Percentiles rank a stretch among this genome's conserved stretches.
Conservation (phyloP, 1,140 invertebrate species). For the Spodoptera litura region DNA sequence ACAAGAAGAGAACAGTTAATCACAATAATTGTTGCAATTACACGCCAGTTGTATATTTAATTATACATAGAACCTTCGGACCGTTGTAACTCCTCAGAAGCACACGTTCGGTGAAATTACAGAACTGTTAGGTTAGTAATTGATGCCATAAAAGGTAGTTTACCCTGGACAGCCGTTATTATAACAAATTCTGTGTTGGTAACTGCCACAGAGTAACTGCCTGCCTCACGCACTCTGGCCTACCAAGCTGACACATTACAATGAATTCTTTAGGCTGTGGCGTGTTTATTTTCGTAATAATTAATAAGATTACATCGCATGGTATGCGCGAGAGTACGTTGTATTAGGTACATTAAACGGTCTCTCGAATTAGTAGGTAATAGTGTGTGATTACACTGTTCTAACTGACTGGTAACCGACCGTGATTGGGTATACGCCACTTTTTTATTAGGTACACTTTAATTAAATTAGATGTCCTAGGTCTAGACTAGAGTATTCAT, state of each 20-base stretch:
- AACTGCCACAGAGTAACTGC: conserved; percentile 46
- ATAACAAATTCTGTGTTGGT: conserved; percentile 64
- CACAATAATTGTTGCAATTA: conserved; percentile 42
- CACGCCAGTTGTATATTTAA: conserved; percentile 42
- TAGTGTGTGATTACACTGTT: conserved; percentile 22
- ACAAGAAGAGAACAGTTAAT: conserved; percentile 9
- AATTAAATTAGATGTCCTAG: background rate
- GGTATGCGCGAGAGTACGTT: conserved; percentile 1
- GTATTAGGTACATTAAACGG: conserved; percentile 35
- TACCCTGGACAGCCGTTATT: conserved; percentile 64
- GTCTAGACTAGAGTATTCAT: too few species aligned
- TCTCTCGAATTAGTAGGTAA: conserved; percentile 35
- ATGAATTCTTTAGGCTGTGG: conserved; percentile 56
- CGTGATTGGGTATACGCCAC: background rate
- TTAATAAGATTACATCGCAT: conserved; percentile 57
- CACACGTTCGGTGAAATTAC: conserved; percentile 61
- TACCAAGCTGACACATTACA: conserved; percentile 37
- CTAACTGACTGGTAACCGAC: conserved; percentile 1
- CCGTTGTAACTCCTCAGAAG: conserved; percentile 37
- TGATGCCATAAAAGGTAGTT: conserved; percentile 68
- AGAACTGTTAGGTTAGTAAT: conserved; percentile 65
- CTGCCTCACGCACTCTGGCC: conserved; percentile 52
- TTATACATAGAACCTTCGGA: conserved; percentile 33
- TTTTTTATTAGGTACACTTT: background rate
- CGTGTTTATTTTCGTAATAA: conserved; percentile 61